These are phyloP conservation scores for Bombus difficillimus DNA, from an alignment of 1,140 invertebrate genomes.

Conservation along the genomic window DNA sequence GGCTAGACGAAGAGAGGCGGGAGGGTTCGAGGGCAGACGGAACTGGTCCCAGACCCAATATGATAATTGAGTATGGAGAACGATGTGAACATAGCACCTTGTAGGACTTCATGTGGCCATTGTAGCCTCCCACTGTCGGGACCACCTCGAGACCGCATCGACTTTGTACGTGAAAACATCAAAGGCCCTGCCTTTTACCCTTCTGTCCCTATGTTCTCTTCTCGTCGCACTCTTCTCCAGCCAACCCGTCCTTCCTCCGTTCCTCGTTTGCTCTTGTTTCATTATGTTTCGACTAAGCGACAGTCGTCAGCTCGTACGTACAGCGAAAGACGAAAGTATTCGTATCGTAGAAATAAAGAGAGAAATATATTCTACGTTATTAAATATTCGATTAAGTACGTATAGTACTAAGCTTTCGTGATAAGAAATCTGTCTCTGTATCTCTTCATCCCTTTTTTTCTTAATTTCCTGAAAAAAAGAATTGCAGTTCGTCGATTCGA, in stretches of 20 bases:
- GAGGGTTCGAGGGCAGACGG: slow-evolving; percentile 48
- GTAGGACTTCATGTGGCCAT: slow-evolving; percentile 61
- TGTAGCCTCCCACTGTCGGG: slow-evolving; percentile 60
- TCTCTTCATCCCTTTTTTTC: too few species aligned
- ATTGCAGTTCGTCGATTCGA: too few species aligned
- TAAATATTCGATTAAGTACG: too few species aligned
- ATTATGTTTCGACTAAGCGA: slow-evolving; percentile 29
- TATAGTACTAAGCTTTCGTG: too few species aligned
- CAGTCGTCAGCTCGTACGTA: not conserved
- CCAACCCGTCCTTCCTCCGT: not conserved
- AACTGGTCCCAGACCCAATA: slow-evolving; percentile 72
- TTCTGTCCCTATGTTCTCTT: not conserved
- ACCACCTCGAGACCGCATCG: slow-evolving; percentile 56
- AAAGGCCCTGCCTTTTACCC: slow-evolving; percentile 51
- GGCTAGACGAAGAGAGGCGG: slow-evolving; percentile 30
- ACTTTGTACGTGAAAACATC: slow-evolving; percentile 63
- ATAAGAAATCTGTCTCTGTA: too few species aligned
- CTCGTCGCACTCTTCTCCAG: too few species aligned
- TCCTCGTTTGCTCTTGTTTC: slow-evolving; percentile 50
- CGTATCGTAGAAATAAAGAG: too few species aligned
- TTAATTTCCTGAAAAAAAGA: too few species aligned
- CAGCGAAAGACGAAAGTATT: too few species aligned
- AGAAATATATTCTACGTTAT: too few species aligned
- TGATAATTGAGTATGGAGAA: slow-evolving; percentile 75
- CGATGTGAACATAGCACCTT: slow-evolving; percentile 73